Conservation (phyloP, 2,113 vertebrate genomes). For the Xenopus borealis region DNA sequence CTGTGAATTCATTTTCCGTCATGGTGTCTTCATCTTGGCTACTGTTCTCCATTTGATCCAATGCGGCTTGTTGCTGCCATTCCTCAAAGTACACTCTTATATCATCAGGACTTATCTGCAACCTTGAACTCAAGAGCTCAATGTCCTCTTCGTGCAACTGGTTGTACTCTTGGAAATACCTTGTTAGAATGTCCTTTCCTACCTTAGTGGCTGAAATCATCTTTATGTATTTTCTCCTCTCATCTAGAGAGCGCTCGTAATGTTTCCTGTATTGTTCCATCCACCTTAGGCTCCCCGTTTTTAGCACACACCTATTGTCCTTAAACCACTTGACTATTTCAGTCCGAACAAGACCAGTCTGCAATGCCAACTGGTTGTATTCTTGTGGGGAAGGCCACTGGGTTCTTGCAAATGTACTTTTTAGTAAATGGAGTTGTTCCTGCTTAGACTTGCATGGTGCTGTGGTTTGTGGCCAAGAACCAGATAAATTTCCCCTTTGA, state of each 20-base stretch:
- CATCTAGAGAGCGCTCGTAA: conserved; percentile 57
- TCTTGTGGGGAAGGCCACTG: conserved; percentile 95
- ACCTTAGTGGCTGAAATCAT: conserved; percentile 61
- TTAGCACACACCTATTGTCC: conserved; percentile 84
- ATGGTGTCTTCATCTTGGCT: conserved; percentile 61
- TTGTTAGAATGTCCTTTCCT: conserved; percentile 55
- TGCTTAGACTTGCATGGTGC: conserved; percentile 69
- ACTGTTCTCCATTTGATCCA: conserved; percentile 66
- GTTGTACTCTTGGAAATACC: conserved; percentile 68
- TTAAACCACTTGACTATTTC: conserved; percentile 99
- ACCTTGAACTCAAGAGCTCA: conserved; percentile 65
- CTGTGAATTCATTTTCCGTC: conserved; percentile 53
- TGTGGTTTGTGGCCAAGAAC: conserved; percentile 62
- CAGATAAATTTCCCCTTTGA: conserved; percentile 68
- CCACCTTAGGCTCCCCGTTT: conserved; percentile 82
- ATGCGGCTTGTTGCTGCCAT: conserved; percentile 66
- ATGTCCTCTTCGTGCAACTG: conserved; percentile 68
- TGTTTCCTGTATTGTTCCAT: conserved; percentile 78
- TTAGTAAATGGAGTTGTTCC: conserved; percentile 75
- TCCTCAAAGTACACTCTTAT: conserved; percentile 72
- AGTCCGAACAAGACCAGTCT: conserved; percentile 87
- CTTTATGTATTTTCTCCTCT: conserved; percentile 49
- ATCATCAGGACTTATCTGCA: conserved; percentile 68
- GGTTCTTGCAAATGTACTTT: conserved; percentile 85
- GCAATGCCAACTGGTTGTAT: conserved; percentile 87